Percentiles rank a stretch among this genome's conserved stretches.
These are phyloP conservation scores for Helarctos malayanus DNA, from an alignment of 2,797 vertebrate species.

Conservation along the genomic window DNA sequence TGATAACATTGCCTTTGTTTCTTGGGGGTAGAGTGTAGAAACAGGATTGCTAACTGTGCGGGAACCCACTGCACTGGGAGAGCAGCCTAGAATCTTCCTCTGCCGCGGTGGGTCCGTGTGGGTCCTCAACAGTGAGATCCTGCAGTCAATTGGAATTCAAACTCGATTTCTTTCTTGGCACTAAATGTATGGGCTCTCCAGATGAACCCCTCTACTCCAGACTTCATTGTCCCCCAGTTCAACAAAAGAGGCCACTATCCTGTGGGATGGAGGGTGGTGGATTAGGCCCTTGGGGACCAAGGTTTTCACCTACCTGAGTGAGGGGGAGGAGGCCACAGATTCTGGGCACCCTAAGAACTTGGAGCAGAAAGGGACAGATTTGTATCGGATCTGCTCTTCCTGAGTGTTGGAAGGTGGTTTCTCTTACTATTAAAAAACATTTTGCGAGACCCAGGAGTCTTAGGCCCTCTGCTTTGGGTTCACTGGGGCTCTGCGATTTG, in stretches of 20 bases:
- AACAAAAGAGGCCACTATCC: not conserved
- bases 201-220: not conserved
- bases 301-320: not conserved
- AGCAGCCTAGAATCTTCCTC: not conserved
- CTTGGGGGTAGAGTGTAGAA: not conserved
- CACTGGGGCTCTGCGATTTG: not conserved
- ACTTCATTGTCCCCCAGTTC: not conserved
- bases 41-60: fast-evolving
- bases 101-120: too few relatives aligned
- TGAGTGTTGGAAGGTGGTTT: not conserved
- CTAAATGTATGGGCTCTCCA: not conserved
- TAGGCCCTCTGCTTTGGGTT: not conserved
- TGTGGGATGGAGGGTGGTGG: not conserved
- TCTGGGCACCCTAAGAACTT: not conserved
- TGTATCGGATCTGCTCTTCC: not conserved
- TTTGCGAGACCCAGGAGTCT: not conserved
- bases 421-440: not conserved
- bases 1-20: not conserved
- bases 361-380: not conserved
- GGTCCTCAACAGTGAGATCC: not conserved
- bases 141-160: not conserved
- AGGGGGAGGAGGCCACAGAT: not conserved
- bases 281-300: too few relatives aligned
- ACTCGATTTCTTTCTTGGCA: not conserved
- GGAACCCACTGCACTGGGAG: fast-evolving